Conservation (phyloP, 2,113 vertebrate genomes). For the Nothoprocta perdicaria region DNA sequence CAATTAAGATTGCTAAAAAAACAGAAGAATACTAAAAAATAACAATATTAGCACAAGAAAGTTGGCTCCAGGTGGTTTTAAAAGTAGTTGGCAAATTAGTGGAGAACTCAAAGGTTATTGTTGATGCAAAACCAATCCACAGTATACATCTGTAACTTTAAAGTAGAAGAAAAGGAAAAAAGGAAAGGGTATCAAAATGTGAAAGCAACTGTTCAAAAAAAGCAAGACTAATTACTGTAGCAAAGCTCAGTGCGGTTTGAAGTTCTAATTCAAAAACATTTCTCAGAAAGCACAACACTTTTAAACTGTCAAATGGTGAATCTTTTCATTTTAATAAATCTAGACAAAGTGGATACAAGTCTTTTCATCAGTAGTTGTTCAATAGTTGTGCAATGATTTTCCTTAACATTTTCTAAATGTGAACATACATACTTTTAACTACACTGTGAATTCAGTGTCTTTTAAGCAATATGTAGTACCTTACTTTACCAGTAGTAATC, state of each 20-base stretch:
- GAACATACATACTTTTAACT: neutral
- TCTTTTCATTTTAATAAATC: neutral
- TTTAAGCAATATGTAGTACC: neutral
- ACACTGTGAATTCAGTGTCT: neutral
- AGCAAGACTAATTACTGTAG: neutral
- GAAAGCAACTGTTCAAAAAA: neutral
- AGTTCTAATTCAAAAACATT: neutral
- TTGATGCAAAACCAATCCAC: neutral
- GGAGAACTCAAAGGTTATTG: neutral
- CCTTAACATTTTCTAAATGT: neutral
- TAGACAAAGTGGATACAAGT: neutral
- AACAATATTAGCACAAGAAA: neutral
- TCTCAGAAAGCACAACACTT: neutral
- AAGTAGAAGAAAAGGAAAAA: neutral
- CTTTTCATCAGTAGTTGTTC: neutral
- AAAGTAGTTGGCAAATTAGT: neutral
- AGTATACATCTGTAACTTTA: neutral
- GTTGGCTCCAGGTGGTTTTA: neutral
- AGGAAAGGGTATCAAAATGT: neutral
- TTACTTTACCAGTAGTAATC: neutral
- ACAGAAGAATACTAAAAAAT: neutral
- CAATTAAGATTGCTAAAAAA: conserved; percentile 13
- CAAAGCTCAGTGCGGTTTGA: neutral
- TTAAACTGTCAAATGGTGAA: neutral
- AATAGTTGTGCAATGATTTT: neutral